phyloP scores from a whole-genome alignment of 2,888 invertebrate genomes.

The Lepidocyrtinus sp. region DNA sequence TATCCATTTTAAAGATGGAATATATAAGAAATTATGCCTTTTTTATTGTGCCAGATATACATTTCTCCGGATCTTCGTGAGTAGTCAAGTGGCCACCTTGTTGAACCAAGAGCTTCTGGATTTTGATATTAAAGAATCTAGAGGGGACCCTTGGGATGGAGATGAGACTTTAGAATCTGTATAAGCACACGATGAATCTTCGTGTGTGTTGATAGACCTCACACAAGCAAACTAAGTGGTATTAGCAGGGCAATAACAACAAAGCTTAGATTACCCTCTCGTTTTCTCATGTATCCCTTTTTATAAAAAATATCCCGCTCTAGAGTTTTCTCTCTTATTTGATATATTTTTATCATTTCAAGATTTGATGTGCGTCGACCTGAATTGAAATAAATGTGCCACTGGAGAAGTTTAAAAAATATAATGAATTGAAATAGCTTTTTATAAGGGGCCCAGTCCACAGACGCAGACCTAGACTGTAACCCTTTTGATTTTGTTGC shows the following conservation, averaged over 20 bases:
- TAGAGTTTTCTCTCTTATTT: not conserved
- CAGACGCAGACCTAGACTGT: not conserved
- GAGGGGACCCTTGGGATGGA: constrained; percentile 32
- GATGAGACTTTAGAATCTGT: not conserved
- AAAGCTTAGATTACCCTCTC: not conserved
- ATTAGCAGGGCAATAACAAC: constrained; percentile 37
- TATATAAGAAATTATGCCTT: constrained; percentile 46
- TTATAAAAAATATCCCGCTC: not conserved
- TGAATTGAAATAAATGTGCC: constrained; percentile 54
- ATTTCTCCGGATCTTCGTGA: not conserved
- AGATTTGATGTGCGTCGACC: constrained; percentile 52
- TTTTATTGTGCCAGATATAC: constrained; percentile 32
- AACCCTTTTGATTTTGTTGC: not conserved
- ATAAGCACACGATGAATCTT: constrained; percentile 28
- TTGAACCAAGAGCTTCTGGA: constrained; percentile 44
- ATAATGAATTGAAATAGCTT: constrained; percentile 34
- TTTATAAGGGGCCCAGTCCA: not conserved
- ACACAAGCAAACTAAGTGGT: constrained; percentile 54
- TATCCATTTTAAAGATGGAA: constrained; percentile 3
- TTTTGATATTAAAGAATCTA: constrained; percentile 43
- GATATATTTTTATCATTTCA: constrained; percentile 43
- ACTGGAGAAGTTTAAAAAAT: constrained; percentile 12
- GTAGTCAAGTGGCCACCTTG: constrained; percentile 43
- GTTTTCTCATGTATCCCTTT: not conserved
- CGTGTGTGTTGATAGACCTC: constrained; percentile 56